Conservation (phyloP, 2,888 invertebrate species). For the Prionchulus punctatus region DNA sequence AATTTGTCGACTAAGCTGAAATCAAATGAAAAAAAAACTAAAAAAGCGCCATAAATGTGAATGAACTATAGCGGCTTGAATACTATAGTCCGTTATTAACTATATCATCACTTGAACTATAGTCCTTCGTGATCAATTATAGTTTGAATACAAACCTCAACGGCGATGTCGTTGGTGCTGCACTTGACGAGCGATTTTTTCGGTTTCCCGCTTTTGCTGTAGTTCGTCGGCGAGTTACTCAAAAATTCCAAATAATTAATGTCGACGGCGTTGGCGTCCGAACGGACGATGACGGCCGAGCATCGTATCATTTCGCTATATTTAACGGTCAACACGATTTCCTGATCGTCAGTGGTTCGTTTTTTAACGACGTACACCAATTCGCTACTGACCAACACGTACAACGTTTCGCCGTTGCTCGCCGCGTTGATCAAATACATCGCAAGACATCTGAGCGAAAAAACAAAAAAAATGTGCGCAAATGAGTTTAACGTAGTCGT, state of each 20-base stretch:
- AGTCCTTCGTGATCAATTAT: no score
- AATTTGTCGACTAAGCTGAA: conserved; percentile 22
- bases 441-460: conserved; percentile 6
- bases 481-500: conserved; percentile 7
- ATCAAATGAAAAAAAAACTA: no score
- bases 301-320: not conserved
- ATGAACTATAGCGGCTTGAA: no score
- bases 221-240: not conserved
- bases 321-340: not conserved
- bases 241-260: not conserved
- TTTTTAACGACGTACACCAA: not conserved
- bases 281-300: not conserved
- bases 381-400: not conserved
- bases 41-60: no score
- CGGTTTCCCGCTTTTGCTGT: no score
- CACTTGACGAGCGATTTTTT: not conserved
- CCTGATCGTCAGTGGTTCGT: not conserved
- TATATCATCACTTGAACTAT: no score
- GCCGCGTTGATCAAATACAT: not conserved
- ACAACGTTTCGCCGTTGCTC: not conserved
- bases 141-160: no score
- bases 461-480: no score
- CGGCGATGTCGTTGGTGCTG: not conserved
- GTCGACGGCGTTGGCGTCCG: not conserved
- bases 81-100: no score